These are phyloP conservation scores for Capromys pilorides DNA, from an alignment of 2,797 vertebrate species.

Conservation along the genomic window DNA sequence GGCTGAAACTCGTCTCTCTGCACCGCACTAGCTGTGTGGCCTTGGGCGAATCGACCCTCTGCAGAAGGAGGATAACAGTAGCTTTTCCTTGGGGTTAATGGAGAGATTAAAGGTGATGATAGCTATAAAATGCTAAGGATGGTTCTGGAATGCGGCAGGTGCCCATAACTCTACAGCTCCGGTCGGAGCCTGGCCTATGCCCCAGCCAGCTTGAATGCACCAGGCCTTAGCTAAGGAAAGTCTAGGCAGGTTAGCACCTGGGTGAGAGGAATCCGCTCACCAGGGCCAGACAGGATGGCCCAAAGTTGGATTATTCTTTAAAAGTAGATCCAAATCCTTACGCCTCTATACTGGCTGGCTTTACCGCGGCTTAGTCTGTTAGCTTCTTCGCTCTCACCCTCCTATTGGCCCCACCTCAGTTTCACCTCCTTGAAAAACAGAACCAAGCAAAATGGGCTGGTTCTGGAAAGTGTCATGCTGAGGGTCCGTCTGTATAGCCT, in stretches of 20 bases:
- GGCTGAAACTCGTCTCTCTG: not conserved
- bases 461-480: not conserved
- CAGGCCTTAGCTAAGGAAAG: not conserved
- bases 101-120: not conserved
- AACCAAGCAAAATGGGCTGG: conserved; percentile 1
- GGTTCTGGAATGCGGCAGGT: not conserved
- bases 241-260: rapidly evolving
- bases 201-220: no score
- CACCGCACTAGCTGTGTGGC: conserved; percentile 4
- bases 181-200: not conserved
- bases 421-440: conserved; percentile 18
- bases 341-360: not conserved
- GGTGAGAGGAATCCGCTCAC: not conserved
- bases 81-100: not conserved
- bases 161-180: not conserved
- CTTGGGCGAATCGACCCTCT: not conserved
- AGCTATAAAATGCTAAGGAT: not conserved
- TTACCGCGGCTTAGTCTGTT: not conserved
- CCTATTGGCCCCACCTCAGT: not conserved
- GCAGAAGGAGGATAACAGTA: not conserved
- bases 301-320: not conserved
- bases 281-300: not conserved
- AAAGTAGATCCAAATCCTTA: not conserved
- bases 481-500: conserved; percentile 19
- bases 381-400: not conserved